Base-by-base conservation (phyloP, 2,113 vertebrate species). In the Gila orcuttii region DNA sequence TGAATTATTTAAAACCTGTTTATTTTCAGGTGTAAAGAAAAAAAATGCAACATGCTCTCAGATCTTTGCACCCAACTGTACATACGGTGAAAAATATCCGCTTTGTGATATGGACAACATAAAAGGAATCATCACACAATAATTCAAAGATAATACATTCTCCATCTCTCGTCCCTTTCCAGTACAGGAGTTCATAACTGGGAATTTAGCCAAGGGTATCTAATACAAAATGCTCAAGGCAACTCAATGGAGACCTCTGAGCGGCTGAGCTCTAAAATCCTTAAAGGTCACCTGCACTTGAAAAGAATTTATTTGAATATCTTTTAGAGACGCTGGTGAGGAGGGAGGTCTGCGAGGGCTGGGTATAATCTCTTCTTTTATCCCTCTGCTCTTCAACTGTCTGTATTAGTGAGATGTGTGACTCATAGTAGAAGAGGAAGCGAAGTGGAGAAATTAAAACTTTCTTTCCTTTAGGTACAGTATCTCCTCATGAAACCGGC, bases 201-300 rank as follows among this genome's bases (percentile, higher is more conserved):
- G 84, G 64, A 68, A 31, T 75, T 82, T 55, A 86, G 84, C 87
- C 88, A 73, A 83, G 21, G 82, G 33, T 73, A 42, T 42, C 68
- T 57, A 36, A 73, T 59, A 39, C 66, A 73, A 73, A 83, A 73
- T 59, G 68, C 68, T 42, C 2, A 7, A 42, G 31, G 62, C 45
- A 45, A 47, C 23, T n/a, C 69, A 60, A 47, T 9, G 25, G 83
- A 85, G 75, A 85, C 60, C 45, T 36, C 59, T 60, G 83, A 77
- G 55, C 39, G 4, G 39, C 73, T 68, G 75, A 85, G 19, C 47
- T 73, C 31, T 19, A 42, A 90, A 76, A 50, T 85, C 74, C 59
- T 87, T 88, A 91, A 92, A 94, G 91, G 92, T 92, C 92, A 91
- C 55, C 77, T 42, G 52, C 50, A 86, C 86, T 86, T 89, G 82